Evolutionary conservation across 2,888 invertebrate genomes (phyloP).

Genomic region (Pterostichus madidus): DNA sequence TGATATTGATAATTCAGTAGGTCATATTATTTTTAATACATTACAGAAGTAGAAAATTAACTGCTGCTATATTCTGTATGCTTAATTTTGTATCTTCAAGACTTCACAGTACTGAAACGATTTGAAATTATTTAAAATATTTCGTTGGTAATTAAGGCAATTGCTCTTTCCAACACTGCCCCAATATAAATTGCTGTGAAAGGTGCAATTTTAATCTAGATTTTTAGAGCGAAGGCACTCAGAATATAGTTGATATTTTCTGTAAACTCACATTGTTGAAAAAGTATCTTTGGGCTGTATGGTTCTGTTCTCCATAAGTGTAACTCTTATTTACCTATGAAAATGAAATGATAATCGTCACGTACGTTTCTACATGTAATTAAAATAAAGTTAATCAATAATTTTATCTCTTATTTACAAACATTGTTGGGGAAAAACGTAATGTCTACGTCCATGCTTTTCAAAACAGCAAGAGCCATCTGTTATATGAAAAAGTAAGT

Average conservation of each 20-base stretch:
- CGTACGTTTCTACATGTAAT: slow-evolving; percentile 62
- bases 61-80: slow-evolving; percentile 55
- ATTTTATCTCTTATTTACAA: slow-evolving; percentile 18
- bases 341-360: slow-evolving; percentile 58
- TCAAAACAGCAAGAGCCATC: too few relatives aligned
- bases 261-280: slow-evolving; percentile 18
- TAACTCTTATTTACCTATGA: slow-evolving; percentile 58
- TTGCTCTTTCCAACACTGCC: slow-evolving; percentile 58
- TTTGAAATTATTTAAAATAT: slow-evolving; percentile 6
- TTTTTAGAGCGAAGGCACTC: slow-evolving; percentile 50
- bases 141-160: slow-evolving; percentile 17
- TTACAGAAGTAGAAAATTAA: slow-evolving; percentile 5
- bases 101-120: background rate
- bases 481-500: slow-evolving; percentile 8
- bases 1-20: slow-evolving; percentile 26
- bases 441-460: background rate
- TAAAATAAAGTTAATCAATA: slow-evolving; percentile 56
- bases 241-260: slow-evolving; percentile 46
- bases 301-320: slow-evolving; percentile 41
- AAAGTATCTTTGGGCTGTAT: slow-evolving; percentile 46
- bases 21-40: background rate
- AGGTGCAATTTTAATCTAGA: slow-evolving; percentile 49
- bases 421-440: background rate
- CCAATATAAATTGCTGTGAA: slow-evolving; percentile 46
- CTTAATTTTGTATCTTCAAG: background rate